Percentiles rank a stretch among this genome's conserved stretches.
Evolutionary conservation across 2,113 vertebrate genomes (phyloP).

Genomic region (Lophius piscatorius): DNA sequence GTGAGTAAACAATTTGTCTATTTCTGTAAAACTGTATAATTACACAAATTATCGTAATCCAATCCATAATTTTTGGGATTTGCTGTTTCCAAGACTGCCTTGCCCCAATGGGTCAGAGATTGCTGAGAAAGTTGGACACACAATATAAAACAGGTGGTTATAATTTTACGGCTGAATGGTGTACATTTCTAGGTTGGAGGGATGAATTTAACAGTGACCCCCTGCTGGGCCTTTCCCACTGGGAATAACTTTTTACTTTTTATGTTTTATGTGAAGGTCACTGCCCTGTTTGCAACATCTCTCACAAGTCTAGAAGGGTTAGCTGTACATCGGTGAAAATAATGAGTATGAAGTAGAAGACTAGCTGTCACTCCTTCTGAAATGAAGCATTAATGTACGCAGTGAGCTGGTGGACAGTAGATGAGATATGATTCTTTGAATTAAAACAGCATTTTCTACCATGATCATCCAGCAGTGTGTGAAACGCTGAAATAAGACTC

Average conservation of each 20-base stretch:
- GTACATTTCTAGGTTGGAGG: background rate
- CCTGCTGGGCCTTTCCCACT: background rate
- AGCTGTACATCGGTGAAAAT: background rate
- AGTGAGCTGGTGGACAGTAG: constrained; percentile 74
- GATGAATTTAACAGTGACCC: background rate
- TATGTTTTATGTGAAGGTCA: constrained; percentile 19
- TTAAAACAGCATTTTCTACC: constrained; percentile 78
- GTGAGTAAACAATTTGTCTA: no score
- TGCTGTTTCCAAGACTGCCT: no score
- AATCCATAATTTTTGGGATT: no score
- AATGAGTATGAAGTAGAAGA: no score
- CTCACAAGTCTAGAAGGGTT: constrained; percentile 11
- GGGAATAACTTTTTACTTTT: background rate
- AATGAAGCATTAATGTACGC: no score
- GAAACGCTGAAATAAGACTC: constrained; percentile 66
- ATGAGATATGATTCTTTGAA: constrained; percentile 78
- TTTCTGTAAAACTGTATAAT: no score
- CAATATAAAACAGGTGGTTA: no score
- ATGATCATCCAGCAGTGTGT: constrained; percentile 71
- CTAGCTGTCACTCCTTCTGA: no score
- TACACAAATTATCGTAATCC: no score
- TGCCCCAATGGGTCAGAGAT: no score
- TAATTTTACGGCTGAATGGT: no score
- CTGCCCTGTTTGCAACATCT: background rate
- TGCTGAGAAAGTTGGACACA: no score